Evolutionary conservation across 2,888 invertebrate genomes (phyloP).

Genomic region (Strigamia crassipes): DNA sequence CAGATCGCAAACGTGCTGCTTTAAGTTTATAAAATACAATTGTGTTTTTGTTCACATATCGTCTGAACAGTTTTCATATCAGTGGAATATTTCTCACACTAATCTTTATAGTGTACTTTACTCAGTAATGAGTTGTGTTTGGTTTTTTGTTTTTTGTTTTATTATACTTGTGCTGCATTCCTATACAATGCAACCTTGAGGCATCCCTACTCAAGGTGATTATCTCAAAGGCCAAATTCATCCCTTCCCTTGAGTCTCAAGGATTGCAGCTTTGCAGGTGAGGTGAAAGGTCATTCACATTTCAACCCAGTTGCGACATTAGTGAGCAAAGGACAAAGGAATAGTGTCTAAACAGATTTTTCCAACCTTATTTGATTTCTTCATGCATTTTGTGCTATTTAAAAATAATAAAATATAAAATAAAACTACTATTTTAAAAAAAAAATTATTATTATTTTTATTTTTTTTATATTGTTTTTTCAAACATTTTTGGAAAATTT

Average conservation of each 20-base stretch:
- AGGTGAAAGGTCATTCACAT: slow-evolving; percentile 38
- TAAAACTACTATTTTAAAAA: too few relatives aligned
- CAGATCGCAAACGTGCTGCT: too few relatives aligned
- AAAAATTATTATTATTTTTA: too few relatives aligned
- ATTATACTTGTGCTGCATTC: slow-evolving; percentile 7
- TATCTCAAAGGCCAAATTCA: slow-evolving; percentile 25
- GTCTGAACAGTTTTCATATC: too few relatives aligned
- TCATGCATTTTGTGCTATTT: too few relatives aligned
- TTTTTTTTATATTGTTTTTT: too few relatives aligned
- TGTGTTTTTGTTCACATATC: too few relatives aligned
- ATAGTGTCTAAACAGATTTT: too few relatives aligned
- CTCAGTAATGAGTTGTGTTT: background rate
- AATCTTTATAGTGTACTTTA: slow-evolving; percentile 6
- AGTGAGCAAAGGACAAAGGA: background rate
- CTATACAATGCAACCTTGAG: background rate
- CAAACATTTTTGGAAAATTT: too few relatives aligned
- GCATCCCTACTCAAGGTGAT: slow-evolving; percentile 24
- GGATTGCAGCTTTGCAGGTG: slow-evolving; percentile 18
- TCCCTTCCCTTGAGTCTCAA: slow-evolving; percentile 37
- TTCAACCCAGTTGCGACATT: slow-evolving; percentile 20
- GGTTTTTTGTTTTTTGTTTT: background rate
- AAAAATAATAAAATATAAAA: too few relatives aligned
- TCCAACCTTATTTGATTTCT: too few relatives aligned
- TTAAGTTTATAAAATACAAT: too few relatives aligned
- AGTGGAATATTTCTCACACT: background rate